phyloP scores from a whole-genome alignment of 2,113 vertebrate genomes.

The Planiliza haematocheilus region DNA sequence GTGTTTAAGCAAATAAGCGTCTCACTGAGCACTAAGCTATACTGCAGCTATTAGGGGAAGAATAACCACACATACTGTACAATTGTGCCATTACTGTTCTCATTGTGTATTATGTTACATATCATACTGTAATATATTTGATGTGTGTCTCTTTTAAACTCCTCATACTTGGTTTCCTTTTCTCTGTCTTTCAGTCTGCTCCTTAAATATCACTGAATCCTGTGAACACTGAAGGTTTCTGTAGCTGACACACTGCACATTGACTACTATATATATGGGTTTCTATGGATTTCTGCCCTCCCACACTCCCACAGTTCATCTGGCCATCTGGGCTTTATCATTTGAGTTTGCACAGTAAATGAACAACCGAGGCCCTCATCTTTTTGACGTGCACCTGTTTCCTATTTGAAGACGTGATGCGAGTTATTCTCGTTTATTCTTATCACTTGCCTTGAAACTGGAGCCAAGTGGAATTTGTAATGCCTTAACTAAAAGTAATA shows the following conservation, averaged over 20 bases:
- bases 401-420: constrained; percentile 14
- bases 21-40: too few relatives aligned
- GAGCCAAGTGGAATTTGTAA: constrained; percentile 37
- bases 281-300: constrained; percentile 7
- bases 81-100: too few relatives aligned
- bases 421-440: constrained; percentile 33
- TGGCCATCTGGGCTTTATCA: constrained; percentile 17
- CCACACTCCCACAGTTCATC: constrained; percentile 47
- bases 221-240: too few relatives aligned
- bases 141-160: too few relatives aligned
- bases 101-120: too few relatives aligned
- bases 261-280: neutral
- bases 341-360: neutral
- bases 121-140: too few relatives aligned
- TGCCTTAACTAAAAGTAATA: constrained; percentile 41
- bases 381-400: constrained; percentile 23
- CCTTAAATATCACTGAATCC: too few relatives aligned
- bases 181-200: too few relatives aligned
- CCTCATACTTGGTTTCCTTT: too few relatives aligned
- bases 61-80: too few relatives aligned
- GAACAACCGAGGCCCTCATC: neutral
- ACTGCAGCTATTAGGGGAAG: too few relatives aligned
- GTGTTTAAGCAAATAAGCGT: too few relatives aligned
- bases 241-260: neutral
- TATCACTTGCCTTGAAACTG: constrained; percentile 22